Percentiles rank a stretch among this genome's conserved stretches.
phyloP scores from a whole-genome alignment of 2,888 invertebrate genomes.

The Onthophagus sagittarius region DNA sequence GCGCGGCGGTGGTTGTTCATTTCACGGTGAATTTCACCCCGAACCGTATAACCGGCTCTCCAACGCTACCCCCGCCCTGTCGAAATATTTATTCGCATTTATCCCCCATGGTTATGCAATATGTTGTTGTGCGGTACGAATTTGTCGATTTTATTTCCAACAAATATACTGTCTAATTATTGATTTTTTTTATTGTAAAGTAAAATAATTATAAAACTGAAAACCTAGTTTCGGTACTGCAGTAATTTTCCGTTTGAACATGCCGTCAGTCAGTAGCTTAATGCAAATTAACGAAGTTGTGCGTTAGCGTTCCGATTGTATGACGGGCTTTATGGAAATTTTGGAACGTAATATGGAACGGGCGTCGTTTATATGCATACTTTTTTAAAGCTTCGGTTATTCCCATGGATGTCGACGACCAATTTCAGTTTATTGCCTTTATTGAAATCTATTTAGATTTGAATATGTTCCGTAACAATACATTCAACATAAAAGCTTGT shows the following conservation, averaged over 20 bases:
- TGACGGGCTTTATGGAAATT: neutral
- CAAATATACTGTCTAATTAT: neutral
- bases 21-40: conserved; percentile 10
- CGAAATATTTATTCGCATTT: conserved; percentile 11
- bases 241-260: neutral
- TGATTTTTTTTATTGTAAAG: no score
- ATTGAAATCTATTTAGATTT: no score
- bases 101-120: neutral
- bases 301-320: neutral
- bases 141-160: neutral
- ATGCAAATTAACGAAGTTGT: neutral
- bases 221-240: neutral
- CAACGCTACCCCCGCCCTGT: neutral
- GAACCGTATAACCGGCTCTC: neutral
- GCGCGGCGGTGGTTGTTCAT: conserved; percentile 3
- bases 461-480: no score
- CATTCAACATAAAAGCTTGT: no score
- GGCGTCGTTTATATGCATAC: neutral
- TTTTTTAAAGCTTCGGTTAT: neutral
- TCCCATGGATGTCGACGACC: neutral
- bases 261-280: neutral
- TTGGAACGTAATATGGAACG: neutral
- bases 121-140: neutral
- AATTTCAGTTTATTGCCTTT: neutral
- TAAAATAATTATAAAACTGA: neutral